Conservation (phyloP, 2,797 vertebrate species). For the Spheniscus humboldti region DNA sequence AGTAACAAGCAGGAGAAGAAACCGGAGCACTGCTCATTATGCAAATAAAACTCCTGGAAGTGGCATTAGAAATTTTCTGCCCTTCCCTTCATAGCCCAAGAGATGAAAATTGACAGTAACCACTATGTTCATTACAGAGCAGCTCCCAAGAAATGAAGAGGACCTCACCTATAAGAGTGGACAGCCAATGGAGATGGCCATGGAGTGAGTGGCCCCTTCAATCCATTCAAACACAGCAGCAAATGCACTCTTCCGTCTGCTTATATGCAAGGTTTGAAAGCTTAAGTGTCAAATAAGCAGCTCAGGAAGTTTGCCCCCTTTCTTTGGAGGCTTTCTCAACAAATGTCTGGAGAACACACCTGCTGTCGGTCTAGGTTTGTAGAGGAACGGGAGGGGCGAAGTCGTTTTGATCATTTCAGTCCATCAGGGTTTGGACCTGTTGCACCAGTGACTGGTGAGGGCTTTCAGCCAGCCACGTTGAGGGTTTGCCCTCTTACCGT, state of each 20-base stretch:
- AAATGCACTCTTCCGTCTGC: not conserved
- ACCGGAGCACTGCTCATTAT: not conserved
- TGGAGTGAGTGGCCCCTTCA: not conserved
- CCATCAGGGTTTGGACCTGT: not conserved
- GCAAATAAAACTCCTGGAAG: not conserved
- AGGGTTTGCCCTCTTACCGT: not conserved
- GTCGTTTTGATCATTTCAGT: not conserved
- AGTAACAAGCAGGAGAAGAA: not conserved
- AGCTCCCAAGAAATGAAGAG: not conserved
- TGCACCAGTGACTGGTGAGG: not conserved
- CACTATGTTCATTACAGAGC: not conserved
- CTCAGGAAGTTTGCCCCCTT: not conserved
- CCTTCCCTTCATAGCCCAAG: not conserved
- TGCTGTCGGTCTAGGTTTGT: not conserved
- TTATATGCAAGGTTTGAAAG: not conserved
- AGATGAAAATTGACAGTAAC: not conserved
- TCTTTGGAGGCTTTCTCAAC: not conserved
- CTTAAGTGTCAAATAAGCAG: not conserved
- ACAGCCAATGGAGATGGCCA: not conserved
- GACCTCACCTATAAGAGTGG: not conserved
- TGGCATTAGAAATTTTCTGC: not conserved
- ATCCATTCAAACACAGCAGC: not conserved
- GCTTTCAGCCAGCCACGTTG: not conserved
- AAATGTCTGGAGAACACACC: not conserved
- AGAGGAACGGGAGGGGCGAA: not conserved